Conservation (phyloP, 2,797 vertebrate species). For the Hypotaenidia philippensis region DNA sequence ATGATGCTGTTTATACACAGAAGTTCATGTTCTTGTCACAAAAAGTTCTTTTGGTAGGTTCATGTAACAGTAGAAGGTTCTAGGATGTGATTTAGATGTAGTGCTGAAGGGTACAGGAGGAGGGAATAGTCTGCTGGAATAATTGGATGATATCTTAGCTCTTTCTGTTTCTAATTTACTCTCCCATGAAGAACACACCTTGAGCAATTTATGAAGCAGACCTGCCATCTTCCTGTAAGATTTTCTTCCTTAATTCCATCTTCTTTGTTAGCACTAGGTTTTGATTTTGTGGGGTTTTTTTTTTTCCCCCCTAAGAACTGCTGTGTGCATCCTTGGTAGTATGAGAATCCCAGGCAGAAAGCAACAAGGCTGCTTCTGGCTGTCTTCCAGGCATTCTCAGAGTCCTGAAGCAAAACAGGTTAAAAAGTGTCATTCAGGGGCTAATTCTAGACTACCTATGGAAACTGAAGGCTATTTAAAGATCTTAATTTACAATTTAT, state of each 20-base stretch:
- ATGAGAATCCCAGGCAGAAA: background rate
- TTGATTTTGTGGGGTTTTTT: too few species aligned
- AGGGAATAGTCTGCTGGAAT: background rate
- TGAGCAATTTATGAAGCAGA: background rate
- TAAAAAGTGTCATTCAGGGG: background rate
- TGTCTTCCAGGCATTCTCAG: background rate
- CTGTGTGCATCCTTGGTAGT: background rate
- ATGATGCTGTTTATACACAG: background rate
- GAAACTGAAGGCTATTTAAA: background rate
- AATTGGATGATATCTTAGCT: background rate
- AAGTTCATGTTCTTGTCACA: background rate
- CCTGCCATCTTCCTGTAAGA: background rate
- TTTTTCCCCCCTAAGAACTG: background rate
- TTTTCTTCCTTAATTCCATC: background rate
- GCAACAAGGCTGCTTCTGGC: rapidly evolving
- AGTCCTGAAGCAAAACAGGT: background rate
- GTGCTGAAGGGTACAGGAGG: background rate
- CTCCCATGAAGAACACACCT: background rate
- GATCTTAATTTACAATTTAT: background rate
- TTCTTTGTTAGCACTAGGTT: background rate
- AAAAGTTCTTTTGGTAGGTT: background rate
- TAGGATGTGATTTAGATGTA: background rate
- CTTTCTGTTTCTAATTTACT: background rate
- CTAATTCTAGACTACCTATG: background rate
- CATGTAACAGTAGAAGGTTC: background rate